Evolutionary conservation across 2,888 invertebrate genomes (phyloP).

Genomic region (Papilio demoleus): DNA sequence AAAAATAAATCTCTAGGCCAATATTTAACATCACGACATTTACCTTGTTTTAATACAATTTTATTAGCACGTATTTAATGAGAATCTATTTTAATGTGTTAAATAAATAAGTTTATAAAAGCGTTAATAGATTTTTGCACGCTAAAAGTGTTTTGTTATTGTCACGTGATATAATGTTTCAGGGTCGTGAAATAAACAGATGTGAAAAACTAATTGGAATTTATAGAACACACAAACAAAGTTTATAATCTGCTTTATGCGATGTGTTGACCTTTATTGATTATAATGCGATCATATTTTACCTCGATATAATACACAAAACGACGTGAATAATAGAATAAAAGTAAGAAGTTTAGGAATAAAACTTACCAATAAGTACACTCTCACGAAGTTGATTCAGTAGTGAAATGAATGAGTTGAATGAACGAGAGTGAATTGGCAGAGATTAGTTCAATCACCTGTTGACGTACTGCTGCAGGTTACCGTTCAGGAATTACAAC

Average conservation of each 20-base stretch:
- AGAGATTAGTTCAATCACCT: conserved; percentile 44
- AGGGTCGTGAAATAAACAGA: conserved; percentile 58
- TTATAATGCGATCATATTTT: not conserved
- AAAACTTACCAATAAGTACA: conserved; percentile 42
- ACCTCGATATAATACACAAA: conserved; percentile 1
- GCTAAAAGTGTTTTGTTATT: conserved; percentile 54
- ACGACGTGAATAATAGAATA: conserved; percentile 8
- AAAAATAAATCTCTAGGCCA: not conserved
- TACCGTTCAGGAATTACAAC: conserved; percentile 8
- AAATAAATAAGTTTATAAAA: conserved; percentile 6
- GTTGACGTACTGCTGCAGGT: conserved; percentile 17
- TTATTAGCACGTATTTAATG: not conserved
- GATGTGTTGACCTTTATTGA: not conserved
- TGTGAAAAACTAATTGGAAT: conserved; percentile 44
- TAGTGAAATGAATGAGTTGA: conserved; percentile 38
- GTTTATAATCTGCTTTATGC: not conserved
- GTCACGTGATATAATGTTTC: conserved; percentile 60
- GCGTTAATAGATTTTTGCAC: conserved; percentile 19
- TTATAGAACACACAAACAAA: conserved; percentile 3
- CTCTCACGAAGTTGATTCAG: conserved; percentile 44
- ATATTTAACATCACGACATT: too few relatives aligned
- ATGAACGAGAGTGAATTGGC: conserved; percentile 45
- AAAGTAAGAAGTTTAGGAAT: conserved; percentile 8
- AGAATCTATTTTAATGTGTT: not conserved
- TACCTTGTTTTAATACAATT: too few relatives aligned